These are phyloP conservation scores for Oncorhynchus mykiss DNA, from an alignment of 2,113 vertebrate genomes.

Conservation along the genomic window DNA sequence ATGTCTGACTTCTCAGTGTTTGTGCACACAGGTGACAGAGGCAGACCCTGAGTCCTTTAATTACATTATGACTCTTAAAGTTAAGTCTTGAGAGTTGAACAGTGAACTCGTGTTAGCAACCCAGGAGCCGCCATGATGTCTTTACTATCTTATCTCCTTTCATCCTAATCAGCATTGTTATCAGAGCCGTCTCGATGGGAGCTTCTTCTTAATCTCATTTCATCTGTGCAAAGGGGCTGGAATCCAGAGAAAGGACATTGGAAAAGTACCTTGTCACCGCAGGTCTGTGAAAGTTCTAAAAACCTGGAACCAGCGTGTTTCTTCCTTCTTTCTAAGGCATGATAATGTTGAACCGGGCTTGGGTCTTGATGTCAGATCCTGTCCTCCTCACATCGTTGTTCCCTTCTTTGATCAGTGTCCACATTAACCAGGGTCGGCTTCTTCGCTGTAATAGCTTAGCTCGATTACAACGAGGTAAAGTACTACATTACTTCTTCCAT, in stretches of 20 bases:
- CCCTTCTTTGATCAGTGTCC: slow-evolving; percentile 66
- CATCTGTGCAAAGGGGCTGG: slow-evolving; percentile 14
- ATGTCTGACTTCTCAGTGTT: slow-evolving; percentile 9
- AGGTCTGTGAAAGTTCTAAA: slow-evolving; percentile 13
- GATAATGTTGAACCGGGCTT: slow-evolving; percentile 51
- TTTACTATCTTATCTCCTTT: slow-evolving; percentile 1
- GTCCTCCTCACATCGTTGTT: slow-evolving; percentile 33
- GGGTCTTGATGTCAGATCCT: slow-evolving; percentile 60
- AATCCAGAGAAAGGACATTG: slow-evolving; percentile 10
- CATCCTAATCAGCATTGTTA: slow-evolving; percentile 28
- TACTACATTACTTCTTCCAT: slow-evolving; percentile 74
- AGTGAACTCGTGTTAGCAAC: not conserved
- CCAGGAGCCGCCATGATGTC: not conserved
- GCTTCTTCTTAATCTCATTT: not conserved
- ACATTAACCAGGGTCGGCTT: slow-evolving; percentile 62
- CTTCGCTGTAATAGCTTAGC: slow-evolving; percentile 69
- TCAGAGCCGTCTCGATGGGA: slow-evolving; percentile 18
- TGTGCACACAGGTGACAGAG: slow-evolving; percentile 27
- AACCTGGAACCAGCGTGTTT: slow-evolving; percentile 24
- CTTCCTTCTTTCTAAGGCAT: slow-evolving; percentile 55
- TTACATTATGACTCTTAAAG: slow-evolving; percentile 28
- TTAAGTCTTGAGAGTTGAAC: slow-evolving; percentile 4
- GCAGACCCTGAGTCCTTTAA: slow-evolving; percentile 26
- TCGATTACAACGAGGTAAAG: slow-evolving; percentile 74
- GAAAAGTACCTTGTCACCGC: slow-evolving; percentile 18